phyloP scores from a whole-genome alignment of 2,797 vertebrate genomes.

The Hydrolagus colliei region DNA sequence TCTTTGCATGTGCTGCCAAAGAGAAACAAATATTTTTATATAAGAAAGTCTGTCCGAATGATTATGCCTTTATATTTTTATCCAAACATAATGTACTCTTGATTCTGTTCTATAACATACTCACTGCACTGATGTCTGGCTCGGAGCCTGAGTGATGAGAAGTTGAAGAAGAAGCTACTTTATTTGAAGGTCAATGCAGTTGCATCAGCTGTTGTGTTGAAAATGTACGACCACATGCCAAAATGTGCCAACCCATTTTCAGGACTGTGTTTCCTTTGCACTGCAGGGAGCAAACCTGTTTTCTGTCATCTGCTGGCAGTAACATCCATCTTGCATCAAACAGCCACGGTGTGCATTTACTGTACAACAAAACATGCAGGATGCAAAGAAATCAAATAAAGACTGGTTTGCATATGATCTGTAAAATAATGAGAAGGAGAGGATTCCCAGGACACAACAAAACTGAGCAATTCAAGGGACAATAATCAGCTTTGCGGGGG shows the following conservation, averaged over 20 bases:
- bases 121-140: slow-evolving; percentile 92
- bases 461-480: neutral
- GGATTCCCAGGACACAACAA: neutral
- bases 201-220: neutral
- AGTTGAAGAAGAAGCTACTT: slow-evolving; percentile 25
- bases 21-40: slow-evolving; percentile 81
- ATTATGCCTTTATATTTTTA: slow-evolving; percentile 72
- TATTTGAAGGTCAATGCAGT: slow-evolving; percentile 23
- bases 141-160: slow-evolving; percentile 41
- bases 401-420: neutral
- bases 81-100: slow-evolving; percentile 54
- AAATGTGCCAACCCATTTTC: slow-evolving; percentile 7
- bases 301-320: slow-evolving; percentile 15
- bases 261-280: slow-evolving; percentile 29
- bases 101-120: slow-evolving; percentile 67
- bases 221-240: neutral
- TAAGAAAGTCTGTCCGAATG: slow-evolving; percentile 75
- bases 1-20: slow-evolving; percentile 58
- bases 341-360: neutral
- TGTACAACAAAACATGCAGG: neutral
- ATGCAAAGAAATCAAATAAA: neutral
- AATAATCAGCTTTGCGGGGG: too few species aligned
- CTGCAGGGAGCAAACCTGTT: neutral
- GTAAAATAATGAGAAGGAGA: neutral
- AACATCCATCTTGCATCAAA: neutral